Evolutionary conservation across 2,113 vertebrate genomes (phyloP).

Genomic region (Columba janthina): DNA sequence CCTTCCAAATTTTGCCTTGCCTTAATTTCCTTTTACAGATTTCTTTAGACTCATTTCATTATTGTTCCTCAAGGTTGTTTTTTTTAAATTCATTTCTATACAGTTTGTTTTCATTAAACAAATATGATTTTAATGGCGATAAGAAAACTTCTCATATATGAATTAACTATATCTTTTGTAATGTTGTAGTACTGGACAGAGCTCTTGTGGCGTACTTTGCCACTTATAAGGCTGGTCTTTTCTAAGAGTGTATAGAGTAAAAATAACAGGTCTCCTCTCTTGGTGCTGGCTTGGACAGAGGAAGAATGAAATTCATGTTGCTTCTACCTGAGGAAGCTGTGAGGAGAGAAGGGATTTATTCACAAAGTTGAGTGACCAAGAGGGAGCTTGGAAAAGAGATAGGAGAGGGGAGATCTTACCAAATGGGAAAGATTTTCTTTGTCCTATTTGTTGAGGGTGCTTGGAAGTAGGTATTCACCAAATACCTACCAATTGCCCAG

Average conservation of each 20-base stretch:
- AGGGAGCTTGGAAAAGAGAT: neutral
- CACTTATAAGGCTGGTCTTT: neutral
- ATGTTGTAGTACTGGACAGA: neutral
- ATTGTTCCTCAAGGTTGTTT: neutral
- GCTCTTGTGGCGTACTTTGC: neutral
- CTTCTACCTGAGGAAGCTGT: neutral
- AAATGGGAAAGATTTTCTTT: neutral
- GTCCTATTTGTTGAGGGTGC: neutral
- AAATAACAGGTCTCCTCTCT: neutral
- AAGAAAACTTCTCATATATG: neutral
- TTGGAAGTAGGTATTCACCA: neutral
- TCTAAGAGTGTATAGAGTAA: neutral
- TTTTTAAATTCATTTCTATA: neutral
- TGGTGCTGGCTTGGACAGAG: neutral
- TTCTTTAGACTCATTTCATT: neutral
- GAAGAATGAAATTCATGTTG: neutral
- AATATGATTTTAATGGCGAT: neutral
- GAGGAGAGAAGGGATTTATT: neutral
- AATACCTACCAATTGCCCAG: neutral
- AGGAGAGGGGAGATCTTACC: neutral
- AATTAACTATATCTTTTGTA: neutral
- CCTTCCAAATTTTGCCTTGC: neutral
- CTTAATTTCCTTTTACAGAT: neutral
- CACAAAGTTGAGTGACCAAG: neutral
- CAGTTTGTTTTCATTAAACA: neutral